Base-by-base conservation (phyloP, 2,797 vertebrate species). In the Amazonetta brasiliensis region DNA sequence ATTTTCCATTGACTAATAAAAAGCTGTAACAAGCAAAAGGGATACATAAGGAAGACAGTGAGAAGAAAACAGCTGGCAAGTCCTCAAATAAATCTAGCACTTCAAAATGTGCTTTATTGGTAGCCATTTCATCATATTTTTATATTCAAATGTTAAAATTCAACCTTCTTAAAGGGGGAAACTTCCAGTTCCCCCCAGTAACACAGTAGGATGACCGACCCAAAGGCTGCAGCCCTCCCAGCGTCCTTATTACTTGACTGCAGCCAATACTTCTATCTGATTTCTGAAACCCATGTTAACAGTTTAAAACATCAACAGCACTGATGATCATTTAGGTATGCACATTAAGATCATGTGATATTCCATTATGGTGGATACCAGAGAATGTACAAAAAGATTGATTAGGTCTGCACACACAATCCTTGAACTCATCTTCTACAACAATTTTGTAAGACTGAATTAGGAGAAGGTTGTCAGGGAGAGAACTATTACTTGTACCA, bases 391-490 rank as follows among this genome's bases (percentile, higher is more conserved):
- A 67, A 79, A 67, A 85, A 35, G 9, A 68, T 15, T 67, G 85
- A 43, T 35, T 30, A 46, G 37, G 50, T 39, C 76, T 86, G 23
- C 31, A 19, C 11, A 28, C 26, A n/a, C 3, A 46, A 56, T 7
- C 19, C 46, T 43, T 0, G 1, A 81, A 80, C 31, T 67, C 26
- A 59, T 15, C 4, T 12, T 67, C 41, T 37, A 5, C 0, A 6
- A 56, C 22, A 62, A 11, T 26, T 60, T 58, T 18, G 26, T 2
- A 88, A 68, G 75, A 63, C 16, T 2, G 11, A 43, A 43, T 60
- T 58, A 28, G 5, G 10, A 8, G 33, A 16, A n/a, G n/a, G 26
- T 18, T 30, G 44, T 26, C 60, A 30, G 6, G 41, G 30, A 46
- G 9, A 21, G 22, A 69, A 69, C 16, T 5, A 63, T 28, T 39